Base-by-base conservation (phyloP, 1,140 invertebrate species). In the Heliconius himera region DNA sequence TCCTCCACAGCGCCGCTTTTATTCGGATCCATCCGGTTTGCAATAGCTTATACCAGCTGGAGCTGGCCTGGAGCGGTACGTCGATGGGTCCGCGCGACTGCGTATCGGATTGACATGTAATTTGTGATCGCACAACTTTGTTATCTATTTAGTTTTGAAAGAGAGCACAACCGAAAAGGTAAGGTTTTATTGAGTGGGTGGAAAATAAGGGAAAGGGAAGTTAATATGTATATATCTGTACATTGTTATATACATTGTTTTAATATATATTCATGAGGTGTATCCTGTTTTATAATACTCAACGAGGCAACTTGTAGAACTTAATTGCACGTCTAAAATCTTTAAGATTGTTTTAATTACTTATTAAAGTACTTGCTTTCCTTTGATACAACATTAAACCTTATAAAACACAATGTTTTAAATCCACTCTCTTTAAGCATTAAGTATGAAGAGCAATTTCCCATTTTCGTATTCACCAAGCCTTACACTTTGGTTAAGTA, bases 61-160 rank as follows among this genome's bases (percentile, higher is more conserved):
- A 84, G 81, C 85, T 84, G 83, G 84, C 87, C 84, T 72, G 82
- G 76, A 81, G 87, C 87, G 83, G 77, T 82, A 83, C 83, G 83
- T 76, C 60, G 82, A 77, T 82, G 83, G 82, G 83, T 83, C 81
- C 86, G 88, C 89, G 87, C 86, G 83, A 83, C 84, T 87, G 88
- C 75, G 81, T 86, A 89, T 90, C 82, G 85, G 91, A 90, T 88
- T 91, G 91, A 92, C 90, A 84, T 89, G 83, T 88, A 85, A 87
- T 85, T 87, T 84, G 85, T 82, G 82, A 81, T 82, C 84, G 74
- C 82, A 83, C 79, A 79, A 77, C 76, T 77, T 81, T 81, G 80
- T 82, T 82, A 81, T 81, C 76, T 81, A 51, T 78, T 51, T 76
- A 41, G 51, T 78, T 26, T 73, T 75, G 80, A 73, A 56, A 80